Evolutionary conservation across 2,888 invertebrate species (phyloP).

Genomic region (Drosophila planitibia): DNA sequence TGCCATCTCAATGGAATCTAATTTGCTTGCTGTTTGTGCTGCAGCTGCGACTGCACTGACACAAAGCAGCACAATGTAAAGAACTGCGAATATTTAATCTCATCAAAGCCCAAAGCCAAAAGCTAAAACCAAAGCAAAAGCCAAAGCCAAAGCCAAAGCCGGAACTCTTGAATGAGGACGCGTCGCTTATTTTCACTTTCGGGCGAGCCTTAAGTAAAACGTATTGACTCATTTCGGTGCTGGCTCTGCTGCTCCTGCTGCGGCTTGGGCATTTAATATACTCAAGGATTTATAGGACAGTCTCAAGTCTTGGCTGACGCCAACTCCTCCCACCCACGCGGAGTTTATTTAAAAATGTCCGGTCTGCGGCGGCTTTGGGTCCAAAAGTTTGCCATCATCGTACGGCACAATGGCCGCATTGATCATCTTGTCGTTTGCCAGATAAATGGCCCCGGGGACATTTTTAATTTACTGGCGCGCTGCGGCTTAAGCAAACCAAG

Average conservation of each 20-base stretch:
- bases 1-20: constrained; percentile 51
- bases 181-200: constrained; percentile 64
- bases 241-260: constrained; percentile 13
- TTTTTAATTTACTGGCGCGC: constrained; percentile 76
- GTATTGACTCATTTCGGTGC: constrained; percentile 61
- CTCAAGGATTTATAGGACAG: constrained; percentile 62
- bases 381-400: constrained; percentile 42
- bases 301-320: constrained; percentile 20
- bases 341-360: constrained; percentile 52
- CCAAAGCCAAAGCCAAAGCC: neutral
- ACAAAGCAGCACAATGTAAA: constrained; percentile 19
- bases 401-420: constrained; percentile 54
- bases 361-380: constrained; percentile 27
- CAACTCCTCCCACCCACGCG: neutral
- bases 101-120: constrained; percentile 44
- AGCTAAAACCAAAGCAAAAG: constrained; percentile 20
- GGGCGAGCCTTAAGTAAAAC: constrained; percentile 21
- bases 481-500: constrained; percentile 52
- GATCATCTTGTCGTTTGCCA: constrained; percentile 62
- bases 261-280: constrained; percentile 59
- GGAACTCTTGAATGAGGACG: neutral
- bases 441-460: constrained; percentile 80
- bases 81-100: constrained; percentile 41
- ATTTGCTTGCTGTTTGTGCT: constrained; percentile 54
- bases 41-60: constrained; percentile 19